phyloP scores from a whole-genome alignment of 2,797 vertebrate genomes.

The Myotis myotis region DNA sequence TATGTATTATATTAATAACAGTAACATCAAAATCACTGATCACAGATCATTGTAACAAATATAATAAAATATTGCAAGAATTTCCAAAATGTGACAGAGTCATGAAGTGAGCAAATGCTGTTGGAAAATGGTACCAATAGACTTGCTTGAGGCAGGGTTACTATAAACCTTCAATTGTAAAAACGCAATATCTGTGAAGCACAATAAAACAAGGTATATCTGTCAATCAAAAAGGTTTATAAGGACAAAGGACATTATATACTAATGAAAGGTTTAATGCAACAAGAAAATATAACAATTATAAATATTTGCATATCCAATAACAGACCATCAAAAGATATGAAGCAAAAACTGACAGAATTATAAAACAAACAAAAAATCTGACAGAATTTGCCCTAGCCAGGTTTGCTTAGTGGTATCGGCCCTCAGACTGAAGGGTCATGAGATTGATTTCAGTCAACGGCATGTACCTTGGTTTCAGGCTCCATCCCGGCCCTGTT shows the following conservation, averaged over 20 bases:
- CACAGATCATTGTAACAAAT: neutral
- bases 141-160: neutral
- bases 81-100: neutral
- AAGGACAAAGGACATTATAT: neutral
- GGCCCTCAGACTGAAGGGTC: too few species aligned
- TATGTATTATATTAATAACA: neutral
- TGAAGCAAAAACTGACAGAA: neutral
- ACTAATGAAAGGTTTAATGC: neutral
- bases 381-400: too few species aligned
- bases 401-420: too few species aligned
- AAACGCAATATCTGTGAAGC: neutral
- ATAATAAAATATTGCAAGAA: neutral
- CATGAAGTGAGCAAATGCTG: neutral
- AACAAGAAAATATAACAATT: neutral
- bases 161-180: neutral
- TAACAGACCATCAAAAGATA: neutral
- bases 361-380: too few species aligned
- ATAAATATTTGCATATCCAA: neutral
- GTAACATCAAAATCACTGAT: neutral
- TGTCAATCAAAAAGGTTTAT: neutral
- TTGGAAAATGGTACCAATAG: neutral
- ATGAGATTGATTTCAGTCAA: too few species aligned
- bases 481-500: too few species aligned
- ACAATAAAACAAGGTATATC: neutral
- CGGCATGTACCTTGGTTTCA: too few species aligned